phyloP scores from a whole-genome alignment of 1,140 invertebrate genomes.

The Ceratosolen fusciceps region DNA sequence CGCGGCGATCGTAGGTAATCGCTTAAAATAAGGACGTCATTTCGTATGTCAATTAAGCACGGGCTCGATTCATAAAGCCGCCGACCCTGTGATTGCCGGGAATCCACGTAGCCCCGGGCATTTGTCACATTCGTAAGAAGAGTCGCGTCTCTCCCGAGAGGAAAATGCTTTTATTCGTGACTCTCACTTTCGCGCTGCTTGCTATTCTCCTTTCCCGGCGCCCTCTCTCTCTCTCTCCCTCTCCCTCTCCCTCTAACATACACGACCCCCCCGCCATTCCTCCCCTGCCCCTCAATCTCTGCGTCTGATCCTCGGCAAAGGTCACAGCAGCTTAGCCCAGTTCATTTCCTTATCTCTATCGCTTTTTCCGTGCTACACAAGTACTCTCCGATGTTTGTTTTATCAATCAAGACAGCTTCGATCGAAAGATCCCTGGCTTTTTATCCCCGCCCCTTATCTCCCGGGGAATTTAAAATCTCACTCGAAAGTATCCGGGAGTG shows the following conservation, averaged over 20 bases:
- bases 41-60: conserved; percentile 43
- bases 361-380: not conserved
- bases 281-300: not conserved
- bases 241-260: not conserved
- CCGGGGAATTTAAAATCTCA: not conserved
- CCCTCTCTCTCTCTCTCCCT: not conserved
- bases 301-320: not conserved
- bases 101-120: no score
- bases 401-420: not conserved
- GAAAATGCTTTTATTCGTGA: not conserved
- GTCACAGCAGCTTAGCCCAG: not conserved
- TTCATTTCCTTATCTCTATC: not conserved
- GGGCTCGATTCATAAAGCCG: conserved; percentile 27
- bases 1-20: conserved; percentile 23
- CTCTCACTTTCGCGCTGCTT: conserved; percentile 33
- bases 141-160: not conserved
- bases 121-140: conserved; percentile 39
- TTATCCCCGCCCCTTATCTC: not conserved
- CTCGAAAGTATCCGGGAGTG: not conserved
- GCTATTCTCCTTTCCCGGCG: conserved; percentile 7
- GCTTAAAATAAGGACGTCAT: conserved; percentile 43
- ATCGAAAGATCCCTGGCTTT: not conserved
- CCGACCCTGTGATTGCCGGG: not conserved
- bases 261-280: no score
- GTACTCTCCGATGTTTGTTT: not conserved